Evolutionary conservation across 2,888 invertebrate genomes (phyloP).

Genomic region (Tanypteryx hageni): DNA sequence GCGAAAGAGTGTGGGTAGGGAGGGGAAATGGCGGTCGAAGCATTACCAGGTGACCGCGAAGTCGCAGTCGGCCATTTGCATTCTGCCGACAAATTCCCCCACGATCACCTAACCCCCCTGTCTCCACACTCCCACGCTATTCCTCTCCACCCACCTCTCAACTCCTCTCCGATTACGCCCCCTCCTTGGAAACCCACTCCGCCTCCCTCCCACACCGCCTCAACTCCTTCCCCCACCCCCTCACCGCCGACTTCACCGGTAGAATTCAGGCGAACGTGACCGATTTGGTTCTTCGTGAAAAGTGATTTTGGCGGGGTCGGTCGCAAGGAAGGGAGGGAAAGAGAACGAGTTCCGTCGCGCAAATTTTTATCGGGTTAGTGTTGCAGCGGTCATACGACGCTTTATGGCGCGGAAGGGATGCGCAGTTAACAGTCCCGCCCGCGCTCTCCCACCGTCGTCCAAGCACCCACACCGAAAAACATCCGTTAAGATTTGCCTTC

Average conservation of each 20-base stretch:
- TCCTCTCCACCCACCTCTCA: neutral
- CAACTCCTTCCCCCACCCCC: neutral
- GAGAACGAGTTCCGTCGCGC: neutral
- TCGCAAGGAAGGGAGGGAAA: neutral
- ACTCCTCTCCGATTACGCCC: neutral
- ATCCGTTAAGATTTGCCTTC: neutral
- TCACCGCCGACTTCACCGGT: neutral
- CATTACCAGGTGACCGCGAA: conserved; percentile 38
- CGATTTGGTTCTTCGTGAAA: conserved; percentile 36
- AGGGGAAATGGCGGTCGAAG: neutral
- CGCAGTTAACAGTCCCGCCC: no score
- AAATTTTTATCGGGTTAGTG: neutral
- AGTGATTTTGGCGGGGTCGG: conserved; percentile 1
- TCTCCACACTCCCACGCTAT: neutral
- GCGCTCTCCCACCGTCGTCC: neutral
- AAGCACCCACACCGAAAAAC: neutral
- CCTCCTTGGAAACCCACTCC: neutral
- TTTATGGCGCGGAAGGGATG: no score
- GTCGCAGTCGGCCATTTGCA: conserved; percentile 46
- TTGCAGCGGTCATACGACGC: neutral
- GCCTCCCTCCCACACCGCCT: neutral
- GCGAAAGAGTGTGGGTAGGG: neutral
- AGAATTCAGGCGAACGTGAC: conserved; percentile 54
- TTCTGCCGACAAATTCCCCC: conserved; percentile 32
- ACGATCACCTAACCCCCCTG: neutral